Base-by-base conservation (phyloP, 2,888 invertebrate genomes). In the Chorisops tibialis region DNA sequence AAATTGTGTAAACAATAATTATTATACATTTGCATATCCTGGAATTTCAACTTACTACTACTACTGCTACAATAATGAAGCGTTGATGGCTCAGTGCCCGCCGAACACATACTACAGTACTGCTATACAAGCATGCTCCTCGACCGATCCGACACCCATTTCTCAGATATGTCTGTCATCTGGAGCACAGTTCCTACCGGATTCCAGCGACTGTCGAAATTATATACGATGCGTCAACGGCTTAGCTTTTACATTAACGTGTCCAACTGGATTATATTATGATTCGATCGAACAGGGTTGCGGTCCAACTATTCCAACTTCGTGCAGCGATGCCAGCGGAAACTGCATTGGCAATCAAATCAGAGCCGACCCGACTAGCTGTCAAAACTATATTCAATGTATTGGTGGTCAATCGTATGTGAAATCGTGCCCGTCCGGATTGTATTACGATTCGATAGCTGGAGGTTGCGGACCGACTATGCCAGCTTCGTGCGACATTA, bases 181-280 rank as follows among this genome's bases (percentile, higher is more conserved):
- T 9, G 7, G 9, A 30, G 9, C 30, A 5, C 30, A 30, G 9
- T 7, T 9, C 7, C 1, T 30, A 9, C 30, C 30, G 6, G 54
- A 22, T 11, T n/a, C 22, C 7, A 54, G 14, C 11, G 24, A 54
- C 19, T 54, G 54, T 41, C 41, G n/a, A 19, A 22, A 14, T 7
- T 54, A 41, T 54, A 14, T 41, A 6, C 41, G 24, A 7, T 70
- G 70, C 59, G 2, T n/a, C 1, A 41, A 58, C 6, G 68, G 68
- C 12, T 21, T 41, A 1, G 49, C 68, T 61, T 37, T 64, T 4
- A 35, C 62, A 21, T 49, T 62, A 6, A 50, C 63, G 3, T 70
- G 70, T 18, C 66, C 67, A 0, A 12, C 45, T 21, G 68, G 67
- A 7, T 35, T 30, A 19, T 49, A 41, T 21, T 60, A 39, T 41